phyloP scores from a whole-genome alignment of 2,797 vertebrate genomes.

The Gymnothorax reevesii region DNA sequence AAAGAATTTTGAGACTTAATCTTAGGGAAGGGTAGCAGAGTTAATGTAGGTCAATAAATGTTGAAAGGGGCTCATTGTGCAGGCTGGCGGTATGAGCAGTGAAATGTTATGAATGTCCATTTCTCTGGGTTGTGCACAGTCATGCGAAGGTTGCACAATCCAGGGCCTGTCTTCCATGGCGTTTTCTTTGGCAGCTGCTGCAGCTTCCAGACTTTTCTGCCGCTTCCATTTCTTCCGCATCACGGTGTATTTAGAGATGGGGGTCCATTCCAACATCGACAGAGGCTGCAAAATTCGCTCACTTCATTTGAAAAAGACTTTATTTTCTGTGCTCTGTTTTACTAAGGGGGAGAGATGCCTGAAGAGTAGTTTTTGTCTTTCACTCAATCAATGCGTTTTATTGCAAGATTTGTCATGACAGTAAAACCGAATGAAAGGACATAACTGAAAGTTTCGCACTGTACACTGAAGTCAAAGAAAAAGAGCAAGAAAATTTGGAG shows the following conservation, averaged over 20 bases:
- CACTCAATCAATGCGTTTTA: neutral
- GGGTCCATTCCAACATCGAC: neutral
- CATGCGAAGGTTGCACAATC: constrained; percentile 22
- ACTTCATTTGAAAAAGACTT: neutral
- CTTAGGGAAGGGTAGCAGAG: neutral
- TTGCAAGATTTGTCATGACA: neutral
- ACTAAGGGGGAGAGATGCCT: neutral
- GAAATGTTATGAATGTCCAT: constrained; percentile 23
- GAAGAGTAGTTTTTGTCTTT: neutral
- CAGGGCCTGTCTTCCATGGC: neutral
- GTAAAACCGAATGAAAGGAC: neutral
- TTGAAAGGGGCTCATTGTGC: constrained; percentile 6
- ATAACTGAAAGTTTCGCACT: neutral
- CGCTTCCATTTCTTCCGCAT: neutral
- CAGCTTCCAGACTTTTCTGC: neutral
- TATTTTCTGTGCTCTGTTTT: constrained; percentile 18
- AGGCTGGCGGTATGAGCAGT: constrained; percentile 6
- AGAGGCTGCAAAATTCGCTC: neutral
- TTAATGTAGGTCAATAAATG: constrained; percentile 1
- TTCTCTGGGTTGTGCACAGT: constrained; percentile 14
- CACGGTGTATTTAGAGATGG: constrained; percentile 3
- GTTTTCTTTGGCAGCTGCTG: constrained; percentile 23
- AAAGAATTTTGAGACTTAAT: neutral
- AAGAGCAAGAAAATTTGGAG: neutral
- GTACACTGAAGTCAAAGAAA: neutral